phyloP scores from a whole-genome alignment of 2,113 vertebrate genomes.

The Cephalopterus ornatus region DNA sequence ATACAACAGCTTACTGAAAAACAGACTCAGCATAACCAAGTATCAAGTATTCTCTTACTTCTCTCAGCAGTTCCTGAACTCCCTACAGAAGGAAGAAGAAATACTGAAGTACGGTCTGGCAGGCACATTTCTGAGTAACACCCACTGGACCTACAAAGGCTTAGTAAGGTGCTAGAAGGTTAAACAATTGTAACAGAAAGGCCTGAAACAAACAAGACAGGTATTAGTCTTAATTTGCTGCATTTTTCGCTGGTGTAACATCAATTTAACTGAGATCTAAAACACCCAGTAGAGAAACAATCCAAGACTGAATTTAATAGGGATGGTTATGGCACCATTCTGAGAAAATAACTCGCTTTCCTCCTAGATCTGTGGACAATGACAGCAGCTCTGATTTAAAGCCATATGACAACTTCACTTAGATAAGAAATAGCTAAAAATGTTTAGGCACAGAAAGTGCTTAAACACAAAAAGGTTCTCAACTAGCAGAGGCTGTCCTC shows the following conservation, averaged over 20 bases:
- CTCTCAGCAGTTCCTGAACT: neutral
- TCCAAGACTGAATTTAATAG: no score
- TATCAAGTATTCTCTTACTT: neutral
- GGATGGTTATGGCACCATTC: no score
- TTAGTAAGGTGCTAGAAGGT: neutral
- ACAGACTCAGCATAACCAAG: neutral
- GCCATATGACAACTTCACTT: neutral
- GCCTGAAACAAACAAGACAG: neutral
- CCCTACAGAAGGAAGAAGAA: neutral
- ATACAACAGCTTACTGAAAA: neutral
- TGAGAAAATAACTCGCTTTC: neutral
- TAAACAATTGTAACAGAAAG: neutral
- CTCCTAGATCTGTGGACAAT: neutral
- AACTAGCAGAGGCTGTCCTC: conserved; percentile 36
- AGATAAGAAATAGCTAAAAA: conserved; percentile 28
- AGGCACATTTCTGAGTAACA: fast-evolving
- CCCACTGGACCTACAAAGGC: neutral
- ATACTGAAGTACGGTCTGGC: neutral
- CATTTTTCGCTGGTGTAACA: neutral
- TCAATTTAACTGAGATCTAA: neutral
- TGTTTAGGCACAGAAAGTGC: conserved; percentile 35
- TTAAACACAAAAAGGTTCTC: conserved; percentile 10
- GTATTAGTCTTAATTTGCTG: neutral
- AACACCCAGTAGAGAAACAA: neutral
- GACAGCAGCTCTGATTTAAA: conserved; percentile 20